Percentiles rank a stretch among this genome's conserved stretches.
These are phyloP conservation scores for Tinea trinotella DNA, from an alignment of 2,888 invertebrate genomes.

Conservation along the genomic window DNA sequence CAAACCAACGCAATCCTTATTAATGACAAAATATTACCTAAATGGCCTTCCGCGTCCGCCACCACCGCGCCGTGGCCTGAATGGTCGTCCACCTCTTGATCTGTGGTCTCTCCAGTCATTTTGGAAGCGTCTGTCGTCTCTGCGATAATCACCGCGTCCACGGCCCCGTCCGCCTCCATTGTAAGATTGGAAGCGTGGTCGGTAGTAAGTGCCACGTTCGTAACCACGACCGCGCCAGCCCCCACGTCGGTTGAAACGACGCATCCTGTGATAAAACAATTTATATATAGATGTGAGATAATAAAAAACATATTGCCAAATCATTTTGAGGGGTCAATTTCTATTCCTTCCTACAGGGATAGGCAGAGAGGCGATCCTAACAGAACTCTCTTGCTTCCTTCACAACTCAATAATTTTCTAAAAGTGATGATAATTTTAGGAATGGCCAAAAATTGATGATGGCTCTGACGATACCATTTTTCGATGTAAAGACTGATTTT, in stretches of 20 bases:
- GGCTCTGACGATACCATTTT: no score
- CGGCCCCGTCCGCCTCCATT: conserved; percentile 69
- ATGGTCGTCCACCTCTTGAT: conserved; percentile 49
- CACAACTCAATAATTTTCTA: no score
- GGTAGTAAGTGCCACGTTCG: conserved; percentile 85
- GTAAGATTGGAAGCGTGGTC: conserved; percentile 81
- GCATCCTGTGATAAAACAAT: conserved; percentile 31
- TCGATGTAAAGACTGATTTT: no score
- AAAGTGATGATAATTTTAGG: no score
- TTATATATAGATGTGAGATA: no score
- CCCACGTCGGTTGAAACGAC: conserved; percentile 63
- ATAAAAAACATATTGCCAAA: no score
- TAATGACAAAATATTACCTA: conserved; percentile 43
- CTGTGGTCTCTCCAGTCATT: conserved; percentile 46
- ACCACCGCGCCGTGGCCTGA: conserved; percentile 52
- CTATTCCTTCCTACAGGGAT: no score
- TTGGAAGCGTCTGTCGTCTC: conserved; percentile 45
- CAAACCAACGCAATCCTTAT: no score
- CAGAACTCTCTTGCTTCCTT: no score
- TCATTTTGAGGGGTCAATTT: no score
- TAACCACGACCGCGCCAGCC: conserved; percentile 72
- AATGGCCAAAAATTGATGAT: no score
- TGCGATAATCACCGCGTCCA: conserved; percentile 47
- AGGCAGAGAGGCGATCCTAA: no score
- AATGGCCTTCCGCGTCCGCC: conserved; percentile 59